Evolutionary conservation across 1,140 invertebrate genomes (phyloP), one percentile per base, ranked within the genome.

Genomic region (Idris sp.): DNA sequence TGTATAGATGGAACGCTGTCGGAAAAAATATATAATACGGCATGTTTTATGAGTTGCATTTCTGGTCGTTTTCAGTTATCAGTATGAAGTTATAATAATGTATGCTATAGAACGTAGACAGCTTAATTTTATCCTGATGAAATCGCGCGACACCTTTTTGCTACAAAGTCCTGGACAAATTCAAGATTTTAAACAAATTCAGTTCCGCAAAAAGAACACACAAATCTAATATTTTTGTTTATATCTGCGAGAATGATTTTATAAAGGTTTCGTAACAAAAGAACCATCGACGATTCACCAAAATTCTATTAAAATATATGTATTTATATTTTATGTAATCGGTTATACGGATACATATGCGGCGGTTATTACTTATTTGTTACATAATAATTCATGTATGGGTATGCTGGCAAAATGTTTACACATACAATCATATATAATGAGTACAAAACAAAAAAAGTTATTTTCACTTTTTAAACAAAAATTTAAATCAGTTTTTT

Each of bases 301-400:
- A 81, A 80, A 71, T 84, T 81, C 79, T 87, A 86, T 81, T 86
- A 87, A 87, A 87, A 87, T 86, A 86, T 86, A 86, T 74, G 77
- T 84, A 80, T 84, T 76, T 82, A 78, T 82, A 73, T 73, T 73
- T 76, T 83, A 84, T 82, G 80, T 80, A 77, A 71, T 83, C 76
- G 79, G 77, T 77, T 86, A 85, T 86, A 65, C 30, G 44, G 65
- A 84, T 84, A 82, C 74, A 79, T 82, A 81, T 84, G 81, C 74
- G 78, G 80, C 77, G 83, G 79, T 82, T 82, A 78, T 82, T 80
- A 81, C 78, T 84, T 81, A 79, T 74, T 81, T 51, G 72, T 78
- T 77, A 81, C 77, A 78, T 68, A 76, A 71, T 83, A 77, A 81
- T 77, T 75, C 77, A 51, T 40, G 79, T 82, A 8, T 46, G 26